Conservation (phyloP, 2,113 vertebrate genomes). For the Leucoraja erinaceus region DNA sequence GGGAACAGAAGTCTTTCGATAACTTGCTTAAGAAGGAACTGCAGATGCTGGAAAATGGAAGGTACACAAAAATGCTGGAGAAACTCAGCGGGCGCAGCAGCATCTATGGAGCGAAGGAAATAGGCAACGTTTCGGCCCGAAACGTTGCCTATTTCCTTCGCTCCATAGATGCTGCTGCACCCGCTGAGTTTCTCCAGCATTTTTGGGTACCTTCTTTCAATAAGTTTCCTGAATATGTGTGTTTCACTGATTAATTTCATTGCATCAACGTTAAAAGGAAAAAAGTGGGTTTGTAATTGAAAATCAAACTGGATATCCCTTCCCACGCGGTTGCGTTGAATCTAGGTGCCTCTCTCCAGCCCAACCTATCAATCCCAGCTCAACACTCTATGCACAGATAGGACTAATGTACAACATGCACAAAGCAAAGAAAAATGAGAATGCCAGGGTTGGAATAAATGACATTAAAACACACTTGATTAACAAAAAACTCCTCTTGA, state of each 20-base stretch:
- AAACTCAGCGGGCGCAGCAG: too few relatives aligned
- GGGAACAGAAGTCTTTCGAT: too few relatives aligned
- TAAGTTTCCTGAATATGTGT: too few relatives aligned
- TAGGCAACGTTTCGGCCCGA: too few relatives aligned
- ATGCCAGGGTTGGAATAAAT: neutral
- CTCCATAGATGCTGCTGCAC: too few relatives aligned
- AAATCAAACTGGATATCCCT: neutral
- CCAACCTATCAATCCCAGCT: neutral
- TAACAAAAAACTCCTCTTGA: constrained; percentile 19
- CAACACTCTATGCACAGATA: neutral
- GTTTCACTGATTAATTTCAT: neutral
- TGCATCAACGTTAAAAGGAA: neutral
- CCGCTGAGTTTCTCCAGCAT: too few relatives aligned
- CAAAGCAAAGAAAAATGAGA: neutral
- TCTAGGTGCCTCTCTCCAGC: neutral
- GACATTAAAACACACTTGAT: constrained; percentile 13
- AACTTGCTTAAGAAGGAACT: too few relatives aligned
- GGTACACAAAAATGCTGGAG: too few relatives aligned
- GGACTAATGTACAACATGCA: neutral
- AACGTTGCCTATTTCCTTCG: too few relatives aligned
- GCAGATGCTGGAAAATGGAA: too few relatives aligned
- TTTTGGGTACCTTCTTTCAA: too few relatives aligned
- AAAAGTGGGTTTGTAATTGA: neutral
- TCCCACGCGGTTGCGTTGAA: neutral
- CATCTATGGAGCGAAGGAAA: too few relatives aligned